phyloP scores from a whole-genome alignment of 2,797 vertebrate species.

The Phalanger gymnotis region DNA sequence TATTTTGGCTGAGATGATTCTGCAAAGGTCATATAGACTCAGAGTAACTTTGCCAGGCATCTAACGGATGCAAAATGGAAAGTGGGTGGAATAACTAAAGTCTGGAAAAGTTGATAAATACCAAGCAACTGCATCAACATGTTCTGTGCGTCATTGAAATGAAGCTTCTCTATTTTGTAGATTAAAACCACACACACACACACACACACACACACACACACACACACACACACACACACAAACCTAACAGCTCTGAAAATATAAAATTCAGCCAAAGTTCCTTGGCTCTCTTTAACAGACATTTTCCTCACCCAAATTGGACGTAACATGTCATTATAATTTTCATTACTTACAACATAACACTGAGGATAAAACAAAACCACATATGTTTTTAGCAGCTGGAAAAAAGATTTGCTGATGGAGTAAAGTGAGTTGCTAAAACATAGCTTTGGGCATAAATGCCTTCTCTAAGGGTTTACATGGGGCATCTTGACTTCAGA shows the following conservation, averaged over 20 bases:
- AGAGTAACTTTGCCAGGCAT: conserved; percentile 4
- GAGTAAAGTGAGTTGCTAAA: conserved; percentile 56
- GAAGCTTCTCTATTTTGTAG: conserved; percentile 44
- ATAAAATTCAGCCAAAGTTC: conserved; percentile 61
- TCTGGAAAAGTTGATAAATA: conserved; percentile 49
- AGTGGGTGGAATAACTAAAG: conserved; percentile 25
- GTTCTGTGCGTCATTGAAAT: conserved; percentile 22
- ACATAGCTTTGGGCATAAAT: conserved; percentile 50
- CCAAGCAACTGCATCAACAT: conserved; percentile 38
- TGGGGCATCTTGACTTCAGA: conserved; percentile 52
- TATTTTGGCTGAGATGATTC: conserved; percentile 35
- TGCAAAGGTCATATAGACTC: conserved; percentile 20
- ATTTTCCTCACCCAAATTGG: conserved; percentile 59
- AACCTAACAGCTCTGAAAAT: background rate
- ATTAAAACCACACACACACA: conserved; percentile 3
- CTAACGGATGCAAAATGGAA: conserved; percentile 20
- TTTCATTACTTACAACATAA: conserved; percentile 68
- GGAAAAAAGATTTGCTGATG: conserved; percentile 60
- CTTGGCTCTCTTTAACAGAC: conserved; percentile 51
- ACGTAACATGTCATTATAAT: conserved; percentile 63
- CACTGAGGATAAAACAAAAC: conserved; percentile 72
- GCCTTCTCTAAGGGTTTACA: conserved; percentile 55
- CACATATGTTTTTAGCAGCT: conserved; percentile 55
- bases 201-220: background rate
- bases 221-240: background rate